phyloP scores from a whole-genome alignment of 2,888 invertebrate genomes.

The Eilema sororculum region DNA sequence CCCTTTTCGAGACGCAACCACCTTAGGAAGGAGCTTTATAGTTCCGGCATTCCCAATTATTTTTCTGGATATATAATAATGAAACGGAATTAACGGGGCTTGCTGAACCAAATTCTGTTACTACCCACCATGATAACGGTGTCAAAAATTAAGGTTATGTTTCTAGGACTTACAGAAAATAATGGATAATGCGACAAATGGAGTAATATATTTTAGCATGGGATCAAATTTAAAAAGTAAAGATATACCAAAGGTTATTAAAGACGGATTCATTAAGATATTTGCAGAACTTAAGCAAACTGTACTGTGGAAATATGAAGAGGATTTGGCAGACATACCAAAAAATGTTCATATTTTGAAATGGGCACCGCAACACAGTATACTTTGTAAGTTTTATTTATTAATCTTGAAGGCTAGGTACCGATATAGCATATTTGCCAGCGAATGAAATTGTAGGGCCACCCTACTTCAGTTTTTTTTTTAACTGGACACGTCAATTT shows the following conservation, averaged over 20 bases:
- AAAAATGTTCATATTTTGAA: slow-evolving; percentile 71
- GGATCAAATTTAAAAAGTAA: slow-evolving; percentile 73
- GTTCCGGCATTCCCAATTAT: no score
- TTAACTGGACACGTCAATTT: no score
- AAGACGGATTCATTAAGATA: slow-evolving; percentile 61
- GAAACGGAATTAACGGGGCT: no score
- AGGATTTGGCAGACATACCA: slow-evolving; percentile 59
- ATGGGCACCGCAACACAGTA: slow-evolving; percentile 71
- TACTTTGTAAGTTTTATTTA: slow-evolving; percentile 21
- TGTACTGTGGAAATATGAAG: slow-evolving; percentile 80
- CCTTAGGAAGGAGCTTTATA: no score
- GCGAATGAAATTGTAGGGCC: no score
- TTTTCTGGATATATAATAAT: no score
- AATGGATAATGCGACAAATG: slow-evolving; percentile 71
- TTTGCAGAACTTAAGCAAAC: slow-evolving; percentile 76
- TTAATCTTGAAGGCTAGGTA: not conserved
- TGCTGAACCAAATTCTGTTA: not conserved
- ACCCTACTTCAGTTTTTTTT: no score
- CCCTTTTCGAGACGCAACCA: no score
- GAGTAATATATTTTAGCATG: slow-evolving; percentile 81
- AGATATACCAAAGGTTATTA: slow-evolving; percentile 63
- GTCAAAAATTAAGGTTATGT: not conserved
- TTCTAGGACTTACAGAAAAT: slow-evolving; percentile 69
- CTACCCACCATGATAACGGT: no score
- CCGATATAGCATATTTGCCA: no score